phyloP scores from a whole-genome alignment of 1,140 invertebrate species.

The Ganaspis sp. region DNA sequence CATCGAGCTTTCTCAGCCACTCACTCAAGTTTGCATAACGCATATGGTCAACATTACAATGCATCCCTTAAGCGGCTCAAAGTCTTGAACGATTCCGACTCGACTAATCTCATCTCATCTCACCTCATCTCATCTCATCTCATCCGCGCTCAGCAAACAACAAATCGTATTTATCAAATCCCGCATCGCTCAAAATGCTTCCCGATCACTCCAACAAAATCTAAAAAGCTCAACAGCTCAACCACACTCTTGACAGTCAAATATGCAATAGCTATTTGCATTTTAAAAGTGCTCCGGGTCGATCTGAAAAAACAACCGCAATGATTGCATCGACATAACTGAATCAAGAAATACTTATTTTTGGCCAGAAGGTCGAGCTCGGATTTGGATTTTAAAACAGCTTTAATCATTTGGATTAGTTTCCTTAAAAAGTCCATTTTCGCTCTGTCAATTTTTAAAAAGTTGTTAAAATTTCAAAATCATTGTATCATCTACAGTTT shows the following conservation, averaged over 20 bases:
- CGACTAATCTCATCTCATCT: too few relatives aligned
- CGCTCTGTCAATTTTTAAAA: not conserved
- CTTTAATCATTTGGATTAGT: not conserved
- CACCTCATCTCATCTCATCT: constrained; percentile 32
- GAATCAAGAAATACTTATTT: not conserved
- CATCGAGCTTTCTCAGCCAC: constrained; percentile 12
- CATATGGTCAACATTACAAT: constrained; percentile 41
- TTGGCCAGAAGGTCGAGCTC: not conserved
- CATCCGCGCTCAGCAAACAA: constrained; percentile 7
- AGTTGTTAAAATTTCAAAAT: too few relatives aligned
- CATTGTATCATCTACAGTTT: too few relatives aligned
- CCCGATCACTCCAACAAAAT: not conserved
- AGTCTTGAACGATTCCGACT: constrained; percentile 33
- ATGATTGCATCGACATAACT: constrained; percentile 24
- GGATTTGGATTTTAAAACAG: not conserved
- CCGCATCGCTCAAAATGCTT: constrained; percentile 20
- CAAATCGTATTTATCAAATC: constrained; percentile 39
- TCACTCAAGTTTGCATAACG: constrained; percentile 51
- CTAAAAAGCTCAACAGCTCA: not conserved
- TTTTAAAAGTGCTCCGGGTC: constrained; percentile 36
- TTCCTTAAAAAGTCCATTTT: not conserved
- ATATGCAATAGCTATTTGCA: constrained; percentile 42
- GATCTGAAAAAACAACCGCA: not conserved
- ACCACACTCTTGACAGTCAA: not conserved
- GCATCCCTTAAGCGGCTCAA: constrained; percentile 34